Conservation (phyloP, 2,888 invertebrate genomes). For the Cheilosia scutellata region DNA sequence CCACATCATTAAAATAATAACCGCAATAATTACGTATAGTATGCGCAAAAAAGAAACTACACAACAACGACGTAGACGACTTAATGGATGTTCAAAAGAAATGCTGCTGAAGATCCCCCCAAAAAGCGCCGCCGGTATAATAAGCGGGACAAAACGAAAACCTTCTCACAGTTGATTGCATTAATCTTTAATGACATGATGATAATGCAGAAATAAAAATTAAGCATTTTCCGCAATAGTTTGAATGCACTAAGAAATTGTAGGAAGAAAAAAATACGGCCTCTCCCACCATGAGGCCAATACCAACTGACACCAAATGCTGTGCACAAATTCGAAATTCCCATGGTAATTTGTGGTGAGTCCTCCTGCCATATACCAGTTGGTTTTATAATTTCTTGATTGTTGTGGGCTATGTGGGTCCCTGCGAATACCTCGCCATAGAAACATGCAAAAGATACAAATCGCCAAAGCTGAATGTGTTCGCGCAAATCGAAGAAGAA, state of each 20-base stretch:
- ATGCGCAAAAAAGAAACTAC: slow-evolving; percentile 12
- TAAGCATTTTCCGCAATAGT: slow-evolving; percentile 70
- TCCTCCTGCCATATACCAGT: slow-evolving; percentile 63
- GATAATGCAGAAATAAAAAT: slow-evolving; percentile 61
- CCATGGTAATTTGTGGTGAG: slow-evolving; percentile 31
- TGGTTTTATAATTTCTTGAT: slow-evolving; percentile 72
- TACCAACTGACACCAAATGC: slow-evolving; percentile 43
- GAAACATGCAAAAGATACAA: slow-evolving; percentile 45
- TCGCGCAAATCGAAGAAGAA: slow-evolving; percentile 67
- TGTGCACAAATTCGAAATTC: slow-evolving; percentile 56
- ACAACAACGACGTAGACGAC: not conserved
- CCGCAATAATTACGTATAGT: slow-evolving; percentile 22
- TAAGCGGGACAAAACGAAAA: slow-evolving; percentile 32
- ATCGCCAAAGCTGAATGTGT: slow-evolving; percentile 46
- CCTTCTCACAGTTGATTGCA: slow-evolving; percentile 71
- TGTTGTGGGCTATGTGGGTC: slow-evolving; percentile 58
- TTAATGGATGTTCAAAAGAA: slow-evolving; percentile 5
- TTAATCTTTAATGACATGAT: slow-evolving; percentile 70
- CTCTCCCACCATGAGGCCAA: slow-evolving; percentile 17
- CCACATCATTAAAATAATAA: slow-evolving; percentile 67
- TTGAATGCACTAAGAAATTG: slow-evolving; percentile 20
- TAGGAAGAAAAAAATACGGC: slow-evolving; percentile 19
- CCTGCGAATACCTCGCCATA: slow-evolving; percentile 27
- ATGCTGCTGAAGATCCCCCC: slow-evolving; percentile 3
- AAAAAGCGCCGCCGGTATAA: slow-evolving; percentile 13